Conservation (phyloP, 2,113 vertebrate species). For the Engraulis encrasicolus region DNA sequence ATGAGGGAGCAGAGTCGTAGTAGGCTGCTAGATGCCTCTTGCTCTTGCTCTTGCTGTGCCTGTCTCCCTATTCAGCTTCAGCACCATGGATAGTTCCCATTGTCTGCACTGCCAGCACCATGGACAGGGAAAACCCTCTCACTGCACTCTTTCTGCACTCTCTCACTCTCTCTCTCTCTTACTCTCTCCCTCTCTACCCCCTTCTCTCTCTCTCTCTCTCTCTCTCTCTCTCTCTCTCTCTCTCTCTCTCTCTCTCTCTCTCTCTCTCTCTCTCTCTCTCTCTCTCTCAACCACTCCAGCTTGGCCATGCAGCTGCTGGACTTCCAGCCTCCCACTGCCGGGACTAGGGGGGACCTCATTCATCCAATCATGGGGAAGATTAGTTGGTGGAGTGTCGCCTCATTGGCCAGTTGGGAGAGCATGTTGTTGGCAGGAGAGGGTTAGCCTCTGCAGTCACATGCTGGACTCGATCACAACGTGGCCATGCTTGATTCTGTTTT, state of each 20-base stretch:
- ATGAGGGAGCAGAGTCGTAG: not conserved
- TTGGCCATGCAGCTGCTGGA: not conserved
- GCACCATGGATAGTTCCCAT: conserved; percentile 43
- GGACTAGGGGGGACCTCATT: conserved; percentile 12
- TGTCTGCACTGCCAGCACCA: not conserved
- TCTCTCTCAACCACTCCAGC: not conserved
- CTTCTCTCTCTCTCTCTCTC: not conserved
- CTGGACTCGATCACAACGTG: not conserved
- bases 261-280: not conserved
- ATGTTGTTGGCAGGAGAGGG: conserved; percentile 28
- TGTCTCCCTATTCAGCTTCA: conserved; percentile 26
- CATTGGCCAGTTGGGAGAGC: conserved; percentile 34
- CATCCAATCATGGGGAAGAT: conserved; percentile 30
- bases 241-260: not conserved
- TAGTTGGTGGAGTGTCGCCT: conserved; percentile 10
- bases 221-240: not conserved
- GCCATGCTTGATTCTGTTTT: not conserved
- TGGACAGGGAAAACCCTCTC: too few species aligned
- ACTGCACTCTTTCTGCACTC: too few species aligned
- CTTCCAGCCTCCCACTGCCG: conserved; percentile 20
- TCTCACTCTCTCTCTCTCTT: not conserved
- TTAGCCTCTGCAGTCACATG: conserved; percentile 23
- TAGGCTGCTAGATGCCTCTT: not conserved
- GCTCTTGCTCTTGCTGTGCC: too few species aligned
- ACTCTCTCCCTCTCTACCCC: not conserved